Percentiles rank a stretch among this genome's conserved stretches.
phyloP scores from a whole-genome alignment of 2,113 vertebrate species.

The Silurus meridionalis region DNA sequence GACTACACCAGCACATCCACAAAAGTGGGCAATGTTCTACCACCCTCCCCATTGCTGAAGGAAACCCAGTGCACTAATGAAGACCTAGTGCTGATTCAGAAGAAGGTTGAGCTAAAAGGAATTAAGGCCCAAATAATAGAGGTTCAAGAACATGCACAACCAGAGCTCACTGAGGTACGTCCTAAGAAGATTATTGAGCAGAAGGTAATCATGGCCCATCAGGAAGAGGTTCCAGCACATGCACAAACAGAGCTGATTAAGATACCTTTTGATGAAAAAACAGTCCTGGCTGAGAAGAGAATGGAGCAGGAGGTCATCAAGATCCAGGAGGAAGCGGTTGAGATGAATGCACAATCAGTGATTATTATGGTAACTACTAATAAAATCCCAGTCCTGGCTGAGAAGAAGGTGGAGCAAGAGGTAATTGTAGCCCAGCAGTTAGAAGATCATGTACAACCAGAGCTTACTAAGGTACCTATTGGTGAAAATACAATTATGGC shows the following conservation, averaged over 20 bases:
- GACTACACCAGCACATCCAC: slow-evolving; percentile 48
- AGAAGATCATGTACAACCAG: not conserved
- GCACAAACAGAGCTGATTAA: too few species aligned
- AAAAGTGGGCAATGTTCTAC: not conserved
- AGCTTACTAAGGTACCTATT: not conserved
- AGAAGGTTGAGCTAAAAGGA: not conserved
- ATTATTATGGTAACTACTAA: too few species aligned
- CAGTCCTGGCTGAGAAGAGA: not conserved
- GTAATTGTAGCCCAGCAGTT: not conserved
- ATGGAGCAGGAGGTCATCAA: too few species aligned
- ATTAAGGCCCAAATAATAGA: not conserved
- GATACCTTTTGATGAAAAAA: not conserved
- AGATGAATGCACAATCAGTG: too few species aligned
- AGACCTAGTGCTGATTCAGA: not conserved
- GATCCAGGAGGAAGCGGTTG: too few species aligned
- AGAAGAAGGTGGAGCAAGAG: not conserved
- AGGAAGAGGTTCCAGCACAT: not conserved
- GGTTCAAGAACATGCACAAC: not conserved
- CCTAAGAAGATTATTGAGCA: not conserved
- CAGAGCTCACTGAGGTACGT: not conserved
- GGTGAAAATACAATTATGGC: not conserved
- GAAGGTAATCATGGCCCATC: not conserved
- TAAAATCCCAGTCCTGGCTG: too few species aligned
- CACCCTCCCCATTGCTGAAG: slow-evolving; percentile 44
- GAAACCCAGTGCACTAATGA: not conserved